Base-by-base conservation (phyloP, 2,888 invertebrate species). In the Cosmia pyralina region DNA sequence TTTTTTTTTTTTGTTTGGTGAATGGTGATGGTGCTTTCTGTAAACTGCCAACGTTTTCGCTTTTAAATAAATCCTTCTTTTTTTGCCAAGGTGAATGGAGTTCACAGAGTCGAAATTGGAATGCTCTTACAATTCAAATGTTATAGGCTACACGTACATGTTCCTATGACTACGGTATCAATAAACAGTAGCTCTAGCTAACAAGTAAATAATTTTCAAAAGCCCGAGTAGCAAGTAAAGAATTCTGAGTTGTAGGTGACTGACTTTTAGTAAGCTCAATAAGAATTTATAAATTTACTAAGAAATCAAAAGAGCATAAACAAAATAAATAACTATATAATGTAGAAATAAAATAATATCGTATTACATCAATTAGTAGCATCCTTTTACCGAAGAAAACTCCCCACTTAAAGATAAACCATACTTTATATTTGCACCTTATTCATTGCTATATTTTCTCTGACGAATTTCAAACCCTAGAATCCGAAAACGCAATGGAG, bases 341-440 rank as follows among this genome's bases (percentile, higher is more conserved):
- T 76, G 58, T 68, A n/a, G 57, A 57, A 38, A 55, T 57, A 76
- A 70, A 65, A 46, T 60, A 59, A 62, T 75, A 75, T 83, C 67
- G 41, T 55, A 73, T 73, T 73, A 67, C 72, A 44, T 67, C 71
- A 84, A 84, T 84, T 76, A 82, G 82, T 82, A 71, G 17, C 53
- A 53, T 67, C 38, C 64, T 22, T 59, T 48, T 19, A 72, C 55
- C 46, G 48, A 34, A 3, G n/a, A 48, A 60, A 4, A 11, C 4
- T n/a, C 44, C 1, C 11, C 11, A 38, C 5, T 0, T 34, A 6
- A 28, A 57, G 0, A 46, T 10, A 0, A 34, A 46, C 48, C 11
- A 11, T 6, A 17, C 34, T 53, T 28, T 71, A 0, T 10, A 6
- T 8, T 15, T 11, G 1, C 13, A 68, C 4, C 2, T 0, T n/a